phyloP scores from a whole-genome alignment of 2,113 vertebrate genomes.

The Naja naja region DNA sequence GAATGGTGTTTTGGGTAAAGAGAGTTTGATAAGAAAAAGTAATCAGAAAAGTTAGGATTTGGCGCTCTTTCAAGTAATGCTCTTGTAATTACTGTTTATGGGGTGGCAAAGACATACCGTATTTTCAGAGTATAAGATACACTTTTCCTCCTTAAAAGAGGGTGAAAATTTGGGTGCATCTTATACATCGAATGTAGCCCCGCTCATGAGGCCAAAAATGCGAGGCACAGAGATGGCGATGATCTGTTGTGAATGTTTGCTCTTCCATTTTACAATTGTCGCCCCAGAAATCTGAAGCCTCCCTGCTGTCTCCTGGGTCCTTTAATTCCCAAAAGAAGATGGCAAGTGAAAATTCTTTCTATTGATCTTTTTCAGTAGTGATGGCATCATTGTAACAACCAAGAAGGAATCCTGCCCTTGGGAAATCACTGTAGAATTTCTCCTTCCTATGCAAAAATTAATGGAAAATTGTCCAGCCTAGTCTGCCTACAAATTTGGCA shows the following conservation, averaged over 20 bases:
- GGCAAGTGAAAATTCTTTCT: background rate
- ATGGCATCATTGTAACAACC: background rate
- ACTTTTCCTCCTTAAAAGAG: too few species aligned
- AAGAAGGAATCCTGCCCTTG: background rate
- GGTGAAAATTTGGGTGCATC: too few species aligned
- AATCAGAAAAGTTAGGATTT: background rate
- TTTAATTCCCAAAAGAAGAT: background rate
- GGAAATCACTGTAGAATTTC: background rate
- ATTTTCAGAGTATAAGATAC: too few species aligned
- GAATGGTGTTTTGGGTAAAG: background rate
- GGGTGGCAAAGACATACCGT: too few species aligned
- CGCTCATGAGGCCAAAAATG: too few species aligned
- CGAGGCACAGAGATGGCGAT: too few species aligned
- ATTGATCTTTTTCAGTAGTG: background rate
- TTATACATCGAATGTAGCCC: too few species aligned
- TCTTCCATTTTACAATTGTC: background rate
- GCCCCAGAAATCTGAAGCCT: too few species aligned
- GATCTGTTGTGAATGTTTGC: background rate
- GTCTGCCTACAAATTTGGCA: background rate
- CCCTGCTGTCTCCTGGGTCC: background rate
- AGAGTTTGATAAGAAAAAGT: background rate
- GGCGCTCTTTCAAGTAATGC: background rate
- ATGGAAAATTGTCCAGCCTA: background rate
- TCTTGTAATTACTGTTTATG: background rate
- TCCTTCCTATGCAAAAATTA: background rate